Conservation (phyloP, 2,888 invertebrate species). For the Eurytoma adleriae region DNA sequence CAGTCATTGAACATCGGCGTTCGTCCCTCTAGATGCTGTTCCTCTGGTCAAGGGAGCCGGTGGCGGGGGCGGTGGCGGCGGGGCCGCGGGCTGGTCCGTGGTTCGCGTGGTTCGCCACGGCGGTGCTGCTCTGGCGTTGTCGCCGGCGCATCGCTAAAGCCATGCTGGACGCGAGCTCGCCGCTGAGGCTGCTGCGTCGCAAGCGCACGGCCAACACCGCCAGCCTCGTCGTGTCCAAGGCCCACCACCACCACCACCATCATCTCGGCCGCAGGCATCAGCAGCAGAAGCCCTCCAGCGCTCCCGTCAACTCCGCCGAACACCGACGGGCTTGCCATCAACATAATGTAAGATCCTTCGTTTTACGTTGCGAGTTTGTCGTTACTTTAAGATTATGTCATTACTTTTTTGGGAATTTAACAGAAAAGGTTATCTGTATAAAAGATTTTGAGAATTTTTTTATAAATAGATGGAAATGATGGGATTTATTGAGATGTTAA, state of each 20-base stretch:
- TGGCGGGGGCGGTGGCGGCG: constrained; percentile 58
- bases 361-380: no score
- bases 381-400: no score
- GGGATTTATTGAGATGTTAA: no score
- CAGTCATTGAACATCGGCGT: background rate
- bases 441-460: no score
- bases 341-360: background rate
- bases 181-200: constrained; percentile 63
- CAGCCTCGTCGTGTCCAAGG: background rate
- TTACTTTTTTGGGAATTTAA: no score
- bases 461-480: no score
- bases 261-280: constrained; percentile 7
- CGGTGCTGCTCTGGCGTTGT: constrained; percentile 69
- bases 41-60: constrained; percentile 69
- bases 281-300: background rate
- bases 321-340: constrained; percentile 1
- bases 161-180: constrained; percentile 65
- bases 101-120: constrained; percentile 73
- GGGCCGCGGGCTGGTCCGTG: constrained; percentile 68
- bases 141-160: constrained; percentile 66
- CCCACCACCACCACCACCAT: constrained; percentile 1
- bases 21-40: constrained; percentile 69
- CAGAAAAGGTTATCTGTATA: no score
- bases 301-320: constrained; percentile 11
- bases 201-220: constrained; percentile 22